A percentile compares a stretch with the other conserved stretches of the same genome.
Evolutionary conservation across 1,140 invertebrate genomes (phyloP).

Genomic region (Magallana ariakensis): DNA sequence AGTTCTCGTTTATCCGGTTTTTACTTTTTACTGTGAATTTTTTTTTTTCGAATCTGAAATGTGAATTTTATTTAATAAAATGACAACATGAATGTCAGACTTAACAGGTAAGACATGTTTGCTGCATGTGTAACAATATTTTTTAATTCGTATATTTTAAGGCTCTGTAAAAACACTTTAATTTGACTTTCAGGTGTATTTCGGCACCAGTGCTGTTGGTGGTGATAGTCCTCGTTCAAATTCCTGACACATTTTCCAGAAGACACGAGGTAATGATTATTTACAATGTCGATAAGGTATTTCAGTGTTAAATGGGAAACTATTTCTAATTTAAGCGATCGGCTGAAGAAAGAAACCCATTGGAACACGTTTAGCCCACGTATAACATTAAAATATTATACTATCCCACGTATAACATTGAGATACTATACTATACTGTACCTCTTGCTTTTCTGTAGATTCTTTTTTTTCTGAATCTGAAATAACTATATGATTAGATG

Average conservation of each 20-base stretch:
- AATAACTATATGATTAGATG: too few relatives aligned
- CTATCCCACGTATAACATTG: too few relatives aligned
- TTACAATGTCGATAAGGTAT: too few relatives aligned
- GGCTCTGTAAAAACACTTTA: not conserved
- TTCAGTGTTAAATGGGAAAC: too few relatives aligned
- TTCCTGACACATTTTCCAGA: not conserved
- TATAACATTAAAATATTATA: too few relatives aligned
- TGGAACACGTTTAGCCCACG: too few relatives aligned
- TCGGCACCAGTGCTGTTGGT: not conserved
- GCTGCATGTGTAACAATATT: not conserved
- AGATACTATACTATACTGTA: too few relatives aligned
- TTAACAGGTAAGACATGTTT: not conserved
- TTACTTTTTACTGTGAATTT: not conserved
- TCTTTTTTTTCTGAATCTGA: too few relatives aligned
- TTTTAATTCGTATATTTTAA: not conserved
- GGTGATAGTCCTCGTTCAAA: not conserved
- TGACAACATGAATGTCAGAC: not conserved
- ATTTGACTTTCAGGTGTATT: not conserved
- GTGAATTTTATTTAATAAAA: not conserved
- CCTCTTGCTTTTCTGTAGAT: too few relatives aligned
- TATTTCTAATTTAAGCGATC: too few relatives aligned
- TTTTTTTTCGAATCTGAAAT: not conserved
- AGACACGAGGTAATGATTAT: constrained; percentile 1
- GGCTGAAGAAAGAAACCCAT: too few relatives aligned
- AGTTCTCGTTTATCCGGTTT: not conserved